A percentile compares a stretch with the other conserved stretches of the same genome.
Evolutionary conservation across 2,113 vertebrate species (phyloP).

Genomic region (Tachysurus vachellii): DNA sequence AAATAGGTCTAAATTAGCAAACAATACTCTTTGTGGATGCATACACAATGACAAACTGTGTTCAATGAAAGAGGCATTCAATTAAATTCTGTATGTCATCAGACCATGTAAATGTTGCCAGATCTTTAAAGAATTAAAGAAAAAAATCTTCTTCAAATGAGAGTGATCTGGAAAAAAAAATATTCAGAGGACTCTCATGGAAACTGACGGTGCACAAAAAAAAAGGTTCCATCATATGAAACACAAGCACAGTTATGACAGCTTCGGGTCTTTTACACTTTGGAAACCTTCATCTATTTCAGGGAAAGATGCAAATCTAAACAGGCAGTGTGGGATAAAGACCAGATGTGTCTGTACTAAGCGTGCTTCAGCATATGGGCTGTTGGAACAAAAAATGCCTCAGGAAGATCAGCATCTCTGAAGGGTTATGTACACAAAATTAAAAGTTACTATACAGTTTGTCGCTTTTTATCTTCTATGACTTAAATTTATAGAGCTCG

Average conservation of each 20-base stretch:
- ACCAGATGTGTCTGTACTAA: constrained; percentile 44
- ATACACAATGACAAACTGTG: background rate
- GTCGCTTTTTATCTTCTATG: background rate
- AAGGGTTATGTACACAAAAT: constrained; percentile 32
- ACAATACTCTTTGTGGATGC: background rate
- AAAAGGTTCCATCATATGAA: constrained; percentile 37
- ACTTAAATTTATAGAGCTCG: background rate
- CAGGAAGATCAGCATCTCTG: constrained; percentile 33
- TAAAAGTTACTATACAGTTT: constrained; percentile 13
- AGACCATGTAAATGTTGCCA: constrained; percentile 11
- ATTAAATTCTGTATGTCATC: constrained; percentile 5
- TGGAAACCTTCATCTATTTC: constrained; percentile 43
- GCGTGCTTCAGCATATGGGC: constrained; percentile 43
- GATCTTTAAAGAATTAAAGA: background rate
- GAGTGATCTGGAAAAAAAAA: constrained; percentile 29
- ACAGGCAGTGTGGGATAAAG: constrained; percentile 38
- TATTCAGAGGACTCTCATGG: constrained; percentile 16
- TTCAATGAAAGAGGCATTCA: background rate
- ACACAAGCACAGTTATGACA: constrained; percentile 28
- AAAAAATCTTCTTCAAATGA: background rate
- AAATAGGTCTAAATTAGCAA: background rate
- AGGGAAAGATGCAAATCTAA: constrained; percentile 51
- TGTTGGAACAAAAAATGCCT: constrained; percentile 15
- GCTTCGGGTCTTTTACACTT: constrained; percentile 26
- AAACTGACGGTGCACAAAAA: background rate